Percentiles rank a stretch among this genome's conserved stretches.
These are phyloP conservation scores for Protobothrops mucrosquamatus DNA, from an alignment of 2,113 vertebrate genomes.

Conservation along the genomic window DNA sequence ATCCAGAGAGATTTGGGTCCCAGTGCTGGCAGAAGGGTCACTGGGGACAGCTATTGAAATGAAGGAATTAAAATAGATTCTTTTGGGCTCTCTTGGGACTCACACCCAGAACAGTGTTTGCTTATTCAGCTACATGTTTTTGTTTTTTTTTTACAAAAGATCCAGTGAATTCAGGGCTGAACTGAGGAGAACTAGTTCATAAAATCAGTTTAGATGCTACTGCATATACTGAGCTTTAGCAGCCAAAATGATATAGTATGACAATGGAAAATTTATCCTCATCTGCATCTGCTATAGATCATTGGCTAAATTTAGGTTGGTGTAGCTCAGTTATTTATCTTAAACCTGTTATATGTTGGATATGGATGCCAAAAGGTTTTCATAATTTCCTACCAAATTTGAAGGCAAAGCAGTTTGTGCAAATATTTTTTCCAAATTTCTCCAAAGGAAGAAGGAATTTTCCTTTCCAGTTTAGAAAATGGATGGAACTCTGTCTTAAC, in stretches of 20 bases:
- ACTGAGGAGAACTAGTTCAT: neutral
- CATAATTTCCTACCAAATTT: neutral
- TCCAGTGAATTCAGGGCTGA: neutral
- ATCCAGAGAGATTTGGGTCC: conserved; percentile 18
- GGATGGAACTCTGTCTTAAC: neutral
- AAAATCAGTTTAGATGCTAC: neutral
- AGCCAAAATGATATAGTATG: neutral
- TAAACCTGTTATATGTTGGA: neutral
- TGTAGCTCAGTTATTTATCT: neutral
- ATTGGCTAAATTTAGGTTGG: neutral
- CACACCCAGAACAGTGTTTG: neutral
- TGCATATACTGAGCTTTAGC: neutral
- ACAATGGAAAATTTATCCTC: neutral
- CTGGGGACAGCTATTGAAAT: conserved; percentile 15
- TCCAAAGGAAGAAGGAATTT: neutral
- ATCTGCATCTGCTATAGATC: neutral
- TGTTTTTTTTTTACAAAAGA: neutral
- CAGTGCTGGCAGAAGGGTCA: neutral
- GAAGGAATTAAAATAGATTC: conserved; percentile 10
- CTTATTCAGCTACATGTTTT: neutral
- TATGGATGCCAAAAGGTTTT: neutral
- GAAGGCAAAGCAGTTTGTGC: neutral
- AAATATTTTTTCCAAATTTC: neutral
- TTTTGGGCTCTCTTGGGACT: neutral
- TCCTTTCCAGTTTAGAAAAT: neutral